phyloP scores from a whole-genome alignment of 2,888 invertebrate species.

The Agrochola macilenta region DNA sequence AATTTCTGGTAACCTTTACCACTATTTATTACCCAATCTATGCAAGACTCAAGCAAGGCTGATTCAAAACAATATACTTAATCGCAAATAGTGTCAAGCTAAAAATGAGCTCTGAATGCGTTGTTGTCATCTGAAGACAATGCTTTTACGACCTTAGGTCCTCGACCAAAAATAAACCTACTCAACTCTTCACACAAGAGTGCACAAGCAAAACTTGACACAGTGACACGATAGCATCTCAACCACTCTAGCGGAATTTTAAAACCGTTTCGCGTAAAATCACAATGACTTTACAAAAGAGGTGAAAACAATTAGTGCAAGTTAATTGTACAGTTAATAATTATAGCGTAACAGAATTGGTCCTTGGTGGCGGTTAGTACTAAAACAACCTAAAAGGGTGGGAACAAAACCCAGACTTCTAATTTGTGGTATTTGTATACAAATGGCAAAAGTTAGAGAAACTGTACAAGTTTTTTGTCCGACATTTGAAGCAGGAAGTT shows the following conservation, averaged over 20 bases:
- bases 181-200: conserved; percentile 15
- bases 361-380: not conserved
- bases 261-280: conserved; percentile 12
- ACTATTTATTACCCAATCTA: not conserved
- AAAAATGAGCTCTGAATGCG: not conserved
- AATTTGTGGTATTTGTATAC: conserved; percentile 11
- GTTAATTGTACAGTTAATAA: conserved; percentile 10
- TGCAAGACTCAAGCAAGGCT: not conserved
- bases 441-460: not conserved
- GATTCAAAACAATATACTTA: not conserved
- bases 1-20: conserved; percentile 16
- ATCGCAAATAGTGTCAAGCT: not conserved
- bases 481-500: conserved; percentile 3
- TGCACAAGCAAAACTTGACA: conserved; percentile 46
- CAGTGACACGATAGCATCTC: conserved; percentile 29
- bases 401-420: not conserved
- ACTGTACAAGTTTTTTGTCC: not conserved
- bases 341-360: not conserved
- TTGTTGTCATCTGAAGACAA: conserved; percentile 25
- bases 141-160: not conserved
- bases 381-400: conserved; percentile 9
- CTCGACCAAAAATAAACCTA: conserved; percentile 44
- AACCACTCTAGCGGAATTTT: conserved; percentile 1
- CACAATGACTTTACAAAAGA: not conserved
- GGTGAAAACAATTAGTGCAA: not conserved